Base-by-base conservation (phyloP, 2,113 vertebrate species). In the Aepyceros melampus region DNA sequence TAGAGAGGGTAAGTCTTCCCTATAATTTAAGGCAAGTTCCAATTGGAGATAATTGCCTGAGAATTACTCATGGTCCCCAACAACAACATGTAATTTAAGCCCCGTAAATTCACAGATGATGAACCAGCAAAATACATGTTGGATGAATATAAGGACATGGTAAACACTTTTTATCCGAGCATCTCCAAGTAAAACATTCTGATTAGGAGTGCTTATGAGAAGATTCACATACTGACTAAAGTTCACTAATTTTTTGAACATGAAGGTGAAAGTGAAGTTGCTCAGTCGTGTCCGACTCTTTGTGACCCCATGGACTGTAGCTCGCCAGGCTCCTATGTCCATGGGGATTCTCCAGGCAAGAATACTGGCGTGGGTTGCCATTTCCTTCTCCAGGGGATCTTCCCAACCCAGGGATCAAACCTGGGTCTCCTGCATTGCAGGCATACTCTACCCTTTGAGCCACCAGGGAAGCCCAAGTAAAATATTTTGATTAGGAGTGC, bases 21-120 rank as follows among this genome's bases (percentile, higher is more conserved):
- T 17, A 23, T 83, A 81, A 95, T 89, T 92, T 96, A 97, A 95
- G 36, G 27, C 36, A 92, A 67, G 67, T 49, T 95, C 67, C 87
- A 97, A 91, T 12, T 94, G 81, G 36, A 79, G 82, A 85, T 95
- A 96, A 94, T 91, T 95, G 53, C 86, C 79, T 81, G 56, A 94
- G 53, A 97, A 96, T 74, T 76, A 88, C 71, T 79, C 90, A 31
- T 19, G n/a, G 56, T 92, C 91, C 71, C 76, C 56, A 67, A 82
- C 56, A 97, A 86, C 53, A 97, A 85, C 67, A 93, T 81, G 83
- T 74, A 94, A 97, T 81, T 85, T 96, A 89, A 97, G 36, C 40
- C 36, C 27, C 15, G 0, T 60, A 94, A 96, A 89, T 85, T 86
- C 82, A 91, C 92, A 89, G 87, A 49, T 76, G 85, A 97, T 67